Evolutionary conservation across 2,113 vertebrate genomes (phyloP).

Genomic region (Sclerurus mexicanus): DNA sequence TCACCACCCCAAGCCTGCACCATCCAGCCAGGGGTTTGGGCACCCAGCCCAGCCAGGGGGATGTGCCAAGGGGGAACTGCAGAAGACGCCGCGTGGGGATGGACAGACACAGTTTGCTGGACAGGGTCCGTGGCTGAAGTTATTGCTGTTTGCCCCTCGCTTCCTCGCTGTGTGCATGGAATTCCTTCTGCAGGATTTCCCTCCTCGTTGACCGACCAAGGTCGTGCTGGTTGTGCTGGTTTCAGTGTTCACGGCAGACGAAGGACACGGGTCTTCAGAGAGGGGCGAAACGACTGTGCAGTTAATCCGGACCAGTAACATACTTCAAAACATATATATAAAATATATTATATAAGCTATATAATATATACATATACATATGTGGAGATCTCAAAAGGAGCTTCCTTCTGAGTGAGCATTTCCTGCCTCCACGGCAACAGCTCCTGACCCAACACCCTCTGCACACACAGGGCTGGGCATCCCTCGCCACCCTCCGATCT

Average conservation of each 20-base stretch:
- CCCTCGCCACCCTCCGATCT: not conserved
- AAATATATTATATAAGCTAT: not conserved
- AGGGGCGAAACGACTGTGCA: not conserved
- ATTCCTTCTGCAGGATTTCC: not conserved
- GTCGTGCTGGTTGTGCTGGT: not conserved
- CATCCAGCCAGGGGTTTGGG: no score
- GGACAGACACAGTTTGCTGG: not conserved
- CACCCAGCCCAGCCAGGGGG: not conserved
- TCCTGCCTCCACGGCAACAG: not conserved
- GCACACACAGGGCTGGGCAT: not conserved
- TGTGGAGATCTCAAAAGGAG: not conserved
- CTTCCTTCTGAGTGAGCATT: not conserved
- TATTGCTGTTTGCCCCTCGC: conserved; percentile 44
- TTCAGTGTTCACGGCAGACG: not conserved
- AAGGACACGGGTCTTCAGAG: not conserved
- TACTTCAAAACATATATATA: not conserved
- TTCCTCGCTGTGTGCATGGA: not conserved
- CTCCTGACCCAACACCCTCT: not conserved
- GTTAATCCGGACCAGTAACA: not conserved
- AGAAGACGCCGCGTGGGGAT: not conserved
- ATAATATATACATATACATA: conserved; percentile 22
- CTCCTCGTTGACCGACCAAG: not conserved
- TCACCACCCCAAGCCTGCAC: not conserved
- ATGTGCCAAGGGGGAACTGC: not conserved
- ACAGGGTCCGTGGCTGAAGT: not conserved